A percentile compares a stretch with the other conserved stretches of the same genome.
Conservation (phyloP, 2,888 invertebrate genomes). For the Automeris io region DNA sequence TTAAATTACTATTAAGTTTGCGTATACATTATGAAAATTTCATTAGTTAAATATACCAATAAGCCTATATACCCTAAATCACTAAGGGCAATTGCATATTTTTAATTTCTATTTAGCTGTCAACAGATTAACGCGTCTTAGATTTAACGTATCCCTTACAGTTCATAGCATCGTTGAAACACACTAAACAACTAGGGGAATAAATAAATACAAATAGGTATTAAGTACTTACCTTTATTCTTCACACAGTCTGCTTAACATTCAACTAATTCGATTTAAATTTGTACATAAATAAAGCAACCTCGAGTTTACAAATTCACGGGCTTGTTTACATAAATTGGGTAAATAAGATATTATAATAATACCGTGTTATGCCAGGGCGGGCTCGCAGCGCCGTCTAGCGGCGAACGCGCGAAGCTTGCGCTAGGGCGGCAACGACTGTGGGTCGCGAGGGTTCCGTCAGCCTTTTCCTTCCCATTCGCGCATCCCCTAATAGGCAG, state of each 20-base stretch:
- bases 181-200: not conserved
- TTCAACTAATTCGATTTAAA: conserved; percentile 5
- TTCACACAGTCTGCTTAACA: conserved; percentile 5
- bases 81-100: no score
- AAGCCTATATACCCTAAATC: no score
- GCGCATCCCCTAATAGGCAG: conserved; percentile 50
- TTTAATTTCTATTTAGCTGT: no score
- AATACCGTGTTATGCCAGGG: conserved; percentile 58
- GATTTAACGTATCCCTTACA: conserved; percentile 9
- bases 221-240: conserved; percentile 20
- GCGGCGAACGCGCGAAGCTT: conserved; percentile 49
- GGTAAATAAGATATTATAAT: conserved; percentile 45
- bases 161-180: not conserved
- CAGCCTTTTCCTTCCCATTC: conserved; percentile 43
- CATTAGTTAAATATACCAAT: no score
- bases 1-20: no score
- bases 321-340: conserved; percentile 66
- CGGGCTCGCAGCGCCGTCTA: conserved; percentile 70
- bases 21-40: no score
- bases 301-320: conserved; percentile 18
- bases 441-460: conserved; percentile 35
- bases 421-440: conserved; percentile 45
- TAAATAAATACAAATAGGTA: conserved; percentile 3
- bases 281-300: conserved; percentile 1
- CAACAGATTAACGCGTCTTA: no score